These are phyloP conservation scores for Mus musculus DNA, from an alignment of 2,113 vertebrate species.

Conservation along the genomic window DNA sequence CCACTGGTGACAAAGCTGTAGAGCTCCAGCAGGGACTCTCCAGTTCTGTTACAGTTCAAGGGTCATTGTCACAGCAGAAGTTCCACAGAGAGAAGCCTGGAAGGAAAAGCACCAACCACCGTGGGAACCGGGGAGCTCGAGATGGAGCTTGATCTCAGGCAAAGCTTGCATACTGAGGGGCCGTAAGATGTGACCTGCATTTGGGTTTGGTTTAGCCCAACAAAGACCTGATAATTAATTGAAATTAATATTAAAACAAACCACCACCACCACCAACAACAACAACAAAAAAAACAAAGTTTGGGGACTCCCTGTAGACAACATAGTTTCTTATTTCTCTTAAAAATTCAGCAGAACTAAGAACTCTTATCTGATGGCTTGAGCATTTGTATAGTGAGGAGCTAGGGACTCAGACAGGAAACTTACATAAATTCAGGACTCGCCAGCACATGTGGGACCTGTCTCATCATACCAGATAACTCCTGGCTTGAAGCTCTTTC, in stretches of 20 bases:
- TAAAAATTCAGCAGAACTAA: neutral
- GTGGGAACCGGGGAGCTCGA: accelerated
- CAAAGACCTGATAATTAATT: neutral
- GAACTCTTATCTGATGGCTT: neutral
- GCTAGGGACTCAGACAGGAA: neutral
- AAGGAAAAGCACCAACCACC: accelerated
- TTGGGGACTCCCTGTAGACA: neutral
- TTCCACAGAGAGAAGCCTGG: accelerated
- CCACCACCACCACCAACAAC: neutral
- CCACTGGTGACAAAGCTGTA: accelerated
- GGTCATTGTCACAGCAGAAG: neutral
- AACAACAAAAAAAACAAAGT: neutral
- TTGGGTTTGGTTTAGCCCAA: neutral
- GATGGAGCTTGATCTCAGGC: accelerated
- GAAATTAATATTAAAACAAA: neutral
- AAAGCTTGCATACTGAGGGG: neutral
- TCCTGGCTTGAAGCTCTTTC: neutral
- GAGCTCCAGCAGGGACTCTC: too few species aligned
- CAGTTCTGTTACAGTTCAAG: too few species aligned
- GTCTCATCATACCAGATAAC: neutral
- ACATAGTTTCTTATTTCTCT: neutral
- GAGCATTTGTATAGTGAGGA: accelerated
- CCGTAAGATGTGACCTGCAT: accelerated
- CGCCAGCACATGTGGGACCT: accelerated
- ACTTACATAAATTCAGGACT: accelerated